Base-by-base conservation (phyloP, 2,113 vertebrate genomes). In the Atrichornis clamosus region DNA sequence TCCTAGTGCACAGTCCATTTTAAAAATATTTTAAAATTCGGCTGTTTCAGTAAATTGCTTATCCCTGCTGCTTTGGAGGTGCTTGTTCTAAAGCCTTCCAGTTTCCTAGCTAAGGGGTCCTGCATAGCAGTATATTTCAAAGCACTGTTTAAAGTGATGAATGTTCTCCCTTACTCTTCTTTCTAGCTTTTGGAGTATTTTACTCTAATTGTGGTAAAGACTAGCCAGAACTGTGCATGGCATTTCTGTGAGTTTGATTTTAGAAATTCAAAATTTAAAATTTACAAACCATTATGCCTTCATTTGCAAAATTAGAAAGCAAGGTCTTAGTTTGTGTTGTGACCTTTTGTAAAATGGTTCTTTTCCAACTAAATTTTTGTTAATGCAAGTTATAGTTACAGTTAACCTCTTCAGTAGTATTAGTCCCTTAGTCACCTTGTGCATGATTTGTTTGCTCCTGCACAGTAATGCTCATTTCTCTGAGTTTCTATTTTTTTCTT, bases 331-430 rank as follows among this genome's bases (percentile, higher is more conserved):
- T 21, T 73, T 39, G 24, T 46, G 9, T 64, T 86, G 72, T 90
- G 60, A 53, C 30, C 23, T 87, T 90, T 72, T n/a, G 5, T 17
- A 79, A 96, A 90, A 68, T 26, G 2, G 3, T 17, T 73, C 13
- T 62, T 78, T 56, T 76, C 62, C 52, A 74, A 3, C 39, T 16
- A 30, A 41, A 15, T 73, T 76, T 88, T 58, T 60, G 35, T 59
- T 88, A 55, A 80, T 87, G 50, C n/a, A 72, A 65, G 30, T 79
- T 53, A 87, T 26, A 96, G 75, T 87, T 94, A 44, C 73, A 70
- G 47, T 55, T 82, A 84, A 10, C 26, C 89, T 76, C 23, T 94
- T 72, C 63, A 27, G 6, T 74, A 72, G 30, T 59, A 69, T 69
- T 65, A 63, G 46, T 73, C 74, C n/a, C 35, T 62, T 63, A 80